Base-by-base conservation (phyloP, 2,888 invertebrate genomes). In the Dryobotodes eremita region DNA sequence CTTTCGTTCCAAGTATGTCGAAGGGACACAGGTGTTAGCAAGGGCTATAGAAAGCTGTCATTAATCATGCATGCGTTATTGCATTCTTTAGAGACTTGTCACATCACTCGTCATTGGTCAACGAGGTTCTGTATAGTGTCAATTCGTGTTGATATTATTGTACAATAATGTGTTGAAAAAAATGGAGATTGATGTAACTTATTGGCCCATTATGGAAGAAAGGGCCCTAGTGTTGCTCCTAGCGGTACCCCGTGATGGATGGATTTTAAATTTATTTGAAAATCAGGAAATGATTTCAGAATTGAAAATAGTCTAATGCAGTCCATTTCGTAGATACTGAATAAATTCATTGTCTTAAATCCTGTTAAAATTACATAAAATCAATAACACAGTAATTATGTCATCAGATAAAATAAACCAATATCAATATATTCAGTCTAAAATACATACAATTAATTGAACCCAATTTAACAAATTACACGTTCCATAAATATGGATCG, bases 401-500 rank as follows among this genome's bases (percentile, higher is more conserved):
- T 42, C n/a, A 85, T 76, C 80, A 75, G 72, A 87, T 77, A 70
- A 76, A 77, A 65, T 77, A 20, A 85, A 75, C 57, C 59, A 81
- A 75, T 81, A 83, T 83, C 79, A 80, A 85, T 84, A 84, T 70
- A 79, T 77, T 74, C 79, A 79, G 50, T 66, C 55, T 79, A 68
- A 79, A 84, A 81, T 68, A 81, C 79, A 85, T 82, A 85, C 66
- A 81, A 77, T 87, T 86, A 88, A 82, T 75, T 69, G 70, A 76
- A 77, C 66, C 64, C 70, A 82, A 85, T 87, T 83, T 89, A 79
- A 66, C 82, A 82, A 86, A 88, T 89, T 83, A 82, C 61, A 74
- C 68, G 79, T 83, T 82, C 80, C 71, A 82, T 88, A 89, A 89
- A 83, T 89, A 86, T 82, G 71, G 66, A 79, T 83, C 77, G 77